Evolutionary conservation across 2,113 vertebrate species (phyloP), one percentile per base, ranked within the genome.

Genomic region (Leucopsar rothschildi): DNA sequence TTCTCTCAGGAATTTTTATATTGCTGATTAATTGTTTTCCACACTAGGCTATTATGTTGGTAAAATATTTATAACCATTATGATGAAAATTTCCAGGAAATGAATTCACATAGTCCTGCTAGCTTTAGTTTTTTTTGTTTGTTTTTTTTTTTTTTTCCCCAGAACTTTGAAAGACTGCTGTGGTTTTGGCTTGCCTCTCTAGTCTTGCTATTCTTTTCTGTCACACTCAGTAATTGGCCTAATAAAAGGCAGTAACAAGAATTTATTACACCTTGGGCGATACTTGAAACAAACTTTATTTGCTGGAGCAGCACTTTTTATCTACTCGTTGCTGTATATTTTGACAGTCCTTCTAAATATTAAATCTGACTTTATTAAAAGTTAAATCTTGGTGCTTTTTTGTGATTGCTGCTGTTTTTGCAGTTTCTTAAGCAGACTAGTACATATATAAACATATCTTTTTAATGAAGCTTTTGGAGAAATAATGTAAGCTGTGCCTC

Each of bases 221-320:
- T 93, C 86, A 96, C 83, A 44, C 70, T 84, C 94, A 42, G 89
- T 97, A 98, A 98, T 90, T 97, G 98, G 97, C 95, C 97, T 97
- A 97, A 97, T 97, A 96, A 98, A 97, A 98, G 96, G 96, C 92
- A 97, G 94, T 96, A 97, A 95, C 77, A 90, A 97, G 97, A 97
- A 98, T 97, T 96, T 97, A 98, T 97, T 97, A 97, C 89, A 97
- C 97, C 96, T 96, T 93, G 93, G 97, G 97, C 83, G 86, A 95
- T 97, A 97, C 94, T 98, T 97, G 97, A 97, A 98, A 97, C 96
- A 97, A 98, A 98, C 96, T 97, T 98, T 97, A 97, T 97, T 98
- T 97, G 97, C 96, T 97, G 85, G 90, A 97, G 94, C 97, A 97
- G 97, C 97, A 97, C 87, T 97, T 97, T 96, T 95, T 75, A 93